Evolutionary conservation across 1,140 invertebrate species (phyloP).

Genomic region (Trialeurodes vaporariorum): DNA sequence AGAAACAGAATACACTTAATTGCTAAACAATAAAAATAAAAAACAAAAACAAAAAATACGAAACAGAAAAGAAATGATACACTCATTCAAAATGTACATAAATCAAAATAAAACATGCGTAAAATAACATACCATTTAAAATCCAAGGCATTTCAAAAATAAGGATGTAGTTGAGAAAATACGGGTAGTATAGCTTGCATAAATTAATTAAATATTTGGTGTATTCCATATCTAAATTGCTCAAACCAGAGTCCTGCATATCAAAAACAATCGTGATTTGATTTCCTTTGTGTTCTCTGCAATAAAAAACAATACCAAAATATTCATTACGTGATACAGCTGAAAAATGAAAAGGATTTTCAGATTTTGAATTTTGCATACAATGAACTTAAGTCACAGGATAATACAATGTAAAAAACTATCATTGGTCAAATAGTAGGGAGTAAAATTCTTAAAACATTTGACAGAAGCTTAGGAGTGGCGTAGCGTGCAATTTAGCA

Average conservation of each 20-base stretch:
- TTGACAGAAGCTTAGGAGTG: too few species aligned
- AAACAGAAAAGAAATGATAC: too few species aligned
- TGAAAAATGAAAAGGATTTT: not conserved
- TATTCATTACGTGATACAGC: not conserved
- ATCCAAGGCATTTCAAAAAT: conserved; percentile 94
- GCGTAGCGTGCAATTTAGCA: too few species aligned
- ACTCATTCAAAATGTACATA: not conserved
- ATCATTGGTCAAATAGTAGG: too few species aligned
- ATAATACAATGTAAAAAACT: not conserved
- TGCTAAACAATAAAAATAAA: too few species aligned
- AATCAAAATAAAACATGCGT: not conserved
- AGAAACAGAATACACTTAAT: too few species aligned
- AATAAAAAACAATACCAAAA: conserved; percentile 21
- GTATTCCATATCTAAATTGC: conserved; percentile 81
- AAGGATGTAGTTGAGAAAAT: conserved; percentile 79
- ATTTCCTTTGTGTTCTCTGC: conserved; percentile 56
- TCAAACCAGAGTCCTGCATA: conserved; percentile 69
- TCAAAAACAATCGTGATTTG: conserved; percentile 80
- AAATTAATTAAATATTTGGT: conserved; percentile 73
- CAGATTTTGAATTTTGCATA: not conserved
- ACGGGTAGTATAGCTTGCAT: conserved; percentile 84
- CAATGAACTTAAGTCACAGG: not conserved
- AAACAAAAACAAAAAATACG: too few species aligned
- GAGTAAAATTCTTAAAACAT: too few species aligned
- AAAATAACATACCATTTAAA: conserved; percentile 50